These are phyloP conservation scores for Caenorhabditis afra DNA, from an alignment of 2,888 invertebrate species.

Conservation along the genomic window DNA sequence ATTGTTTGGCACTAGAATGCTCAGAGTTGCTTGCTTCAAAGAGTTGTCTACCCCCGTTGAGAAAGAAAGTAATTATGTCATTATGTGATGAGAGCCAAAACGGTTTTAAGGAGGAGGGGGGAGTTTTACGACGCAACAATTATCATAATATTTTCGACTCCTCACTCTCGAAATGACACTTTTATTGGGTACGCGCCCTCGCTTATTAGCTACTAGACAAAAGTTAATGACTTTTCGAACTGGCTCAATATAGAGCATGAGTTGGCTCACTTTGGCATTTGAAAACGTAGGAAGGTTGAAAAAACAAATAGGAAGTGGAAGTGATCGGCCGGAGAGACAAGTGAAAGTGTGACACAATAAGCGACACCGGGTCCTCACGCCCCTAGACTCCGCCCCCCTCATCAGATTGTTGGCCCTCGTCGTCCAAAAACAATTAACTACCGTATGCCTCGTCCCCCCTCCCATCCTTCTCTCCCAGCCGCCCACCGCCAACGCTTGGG, in stretches of 20 bases:
- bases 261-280: too few species aligned
- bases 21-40: not conserved
- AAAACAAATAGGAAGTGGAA: not conserved
- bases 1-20: constrained; percentile 41
- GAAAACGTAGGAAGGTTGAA: not conserved
- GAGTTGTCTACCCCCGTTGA: constrained; percentile 15
- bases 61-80: constrained; percentile 59
- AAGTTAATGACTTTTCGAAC: not conserved
- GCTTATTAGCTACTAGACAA: constrained; percentile 29
- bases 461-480: too few species aligned
- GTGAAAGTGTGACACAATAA: constrained; percentile 10
- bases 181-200: constrained; percentile 44
- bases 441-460: constrained; percentile 59
- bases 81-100: constrained; percentile 54
- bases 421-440: constrained; percentile 63
- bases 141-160: constrained; percentile 57
- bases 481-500: constrained; percentile 44
- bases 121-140: constrained; percentile 57
- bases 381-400: constrained; percentile 37
- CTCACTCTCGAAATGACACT: constrained; percentile 50
- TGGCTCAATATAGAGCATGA: too few species aligned
- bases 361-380: not conserved
- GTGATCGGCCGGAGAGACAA: constrained; percentile 5
- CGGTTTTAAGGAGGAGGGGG: not conserved
- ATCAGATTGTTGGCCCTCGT: constrained; percentile 58